Base-by-base conservation (phyloP, 2,113 vertebrate genomes). In the Nerophis ophidion region DNA sequence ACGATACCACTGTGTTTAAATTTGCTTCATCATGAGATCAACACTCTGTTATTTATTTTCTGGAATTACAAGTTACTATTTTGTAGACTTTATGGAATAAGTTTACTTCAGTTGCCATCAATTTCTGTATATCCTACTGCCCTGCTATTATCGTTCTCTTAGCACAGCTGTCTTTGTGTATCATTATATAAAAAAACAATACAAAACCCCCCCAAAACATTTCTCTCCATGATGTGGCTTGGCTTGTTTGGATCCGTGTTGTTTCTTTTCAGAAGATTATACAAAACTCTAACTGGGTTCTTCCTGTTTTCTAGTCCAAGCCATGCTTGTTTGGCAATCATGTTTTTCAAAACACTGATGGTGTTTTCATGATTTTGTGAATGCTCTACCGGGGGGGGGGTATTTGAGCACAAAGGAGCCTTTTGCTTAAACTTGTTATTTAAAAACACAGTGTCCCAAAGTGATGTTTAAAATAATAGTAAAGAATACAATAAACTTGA, bases 301-400 rank as follows among this genome's bases (percentile, higher is more conserved):
- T 66, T 79, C 61, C 67, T 73, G 56, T 75, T 75, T 70, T 68
- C 54, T 42, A 7, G 33, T 13, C 53, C 35, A 45, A 63, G 54
- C 19, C 65, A 45, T 34, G 15, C 47, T 60, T 59, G 48, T 61
- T 53, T 68, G 7, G 8, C 19, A 42, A 34, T 15, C 15, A 5
- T 60, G 48, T 48, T 70, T 65, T 60, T 45, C 49, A 45, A 71
- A 58, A 45, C 33, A 36, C 13, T 33, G 17, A 10, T 7, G 17
- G 9, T 7, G 15, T 49, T 66, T 49, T 64, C 17, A 15, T 4
- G 49, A 46, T 26, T n/a, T 59, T 8, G 13, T 16, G 35, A 35
- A 47, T 54, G 36, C 54, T 57, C 48, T 62, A 42, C 14, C 42
- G 33, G 47, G 13, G 10, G 33, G 47, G 13, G 10, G n/a, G 26